These are phyloP conservation scores for Polydrusus cervinus DNA, from an alignment of 2,888 invertebrate genomes.

Conservation along the genomic window DNA sequence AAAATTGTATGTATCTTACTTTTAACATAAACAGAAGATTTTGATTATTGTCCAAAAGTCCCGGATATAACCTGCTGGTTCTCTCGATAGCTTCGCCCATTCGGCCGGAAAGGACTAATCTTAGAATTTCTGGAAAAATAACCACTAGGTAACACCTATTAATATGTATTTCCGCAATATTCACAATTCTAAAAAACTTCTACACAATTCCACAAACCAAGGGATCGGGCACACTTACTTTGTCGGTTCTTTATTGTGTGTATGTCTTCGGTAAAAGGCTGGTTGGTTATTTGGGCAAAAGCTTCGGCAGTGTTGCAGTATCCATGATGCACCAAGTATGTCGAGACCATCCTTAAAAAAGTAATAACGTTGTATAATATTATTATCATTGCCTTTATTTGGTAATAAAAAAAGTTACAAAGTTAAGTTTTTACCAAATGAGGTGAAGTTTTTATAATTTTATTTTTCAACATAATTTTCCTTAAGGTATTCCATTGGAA, in stretches of 20 bases:
- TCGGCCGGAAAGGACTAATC: slow-evolving; percentile 91
- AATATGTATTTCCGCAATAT: slow-evolving; percentile 15
- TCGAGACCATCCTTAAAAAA: slow-evolving; percentile 90
- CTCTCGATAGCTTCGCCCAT: slow-evolving; percentile 97
- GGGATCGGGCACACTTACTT: slow-evolving; percentile 77
- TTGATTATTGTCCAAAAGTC: slow-evolving; percentile 91
- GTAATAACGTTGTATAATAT: background rate
- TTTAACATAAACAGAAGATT: slow-evolving; percentile 96
- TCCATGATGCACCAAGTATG: slow-evolving; percentile 98
- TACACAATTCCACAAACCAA: slow-evolving; percentile 2
- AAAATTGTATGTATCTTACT: slow-evolving; percentile 39
- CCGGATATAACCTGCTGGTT: slow-evolving; percentile 92
- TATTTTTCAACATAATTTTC: too few relatives aligned
- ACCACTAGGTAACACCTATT: slow-evolving; percentile 47
- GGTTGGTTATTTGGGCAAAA: slow-evolving; percentile 92
- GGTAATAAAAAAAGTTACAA: too few relatives aligned
- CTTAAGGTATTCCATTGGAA: too few relatives aligned
- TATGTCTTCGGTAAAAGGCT: slow-evolving; percentile 93
- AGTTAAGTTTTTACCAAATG: too few relatives aligned
- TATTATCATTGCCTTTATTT: too few relatives aligned
- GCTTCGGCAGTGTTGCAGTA: slow-evolving; percentile 97
- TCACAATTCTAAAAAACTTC: slow-evolving; percentile 10
- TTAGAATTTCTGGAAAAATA: slow-evolving; percentile 86
- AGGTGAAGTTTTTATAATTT: too few relatives aligned
- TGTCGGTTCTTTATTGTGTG: slow-evolving; percentile 96